A percentile compares a stretch with the other conserved stretches of the same genome.
Conservation (phyloP, 1,140 invertebrate species). For the Eriosoma lanigerum region DNA sequence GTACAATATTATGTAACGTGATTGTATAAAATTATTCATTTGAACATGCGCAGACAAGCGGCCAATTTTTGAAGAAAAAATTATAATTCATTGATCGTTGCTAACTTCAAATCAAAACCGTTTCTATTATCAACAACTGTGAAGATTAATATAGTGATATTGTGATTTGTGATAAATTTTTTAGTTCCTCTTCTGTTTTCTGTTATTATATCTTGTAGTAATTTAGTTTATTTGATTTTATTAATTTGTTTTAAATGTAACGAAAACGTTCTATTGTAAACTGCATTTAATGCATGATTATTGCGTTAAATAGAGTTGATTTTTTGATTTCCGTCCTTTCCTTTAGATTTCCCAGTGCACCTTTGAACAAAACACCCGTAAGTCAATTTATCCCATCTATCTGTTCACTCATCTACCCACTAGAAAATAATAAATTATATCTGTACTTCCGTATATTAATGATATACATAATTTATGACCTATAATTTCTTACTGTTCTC, state of each 20-base stretch:
- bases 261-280: background rate
- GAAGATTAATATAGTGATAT: conserved; percentile 28
- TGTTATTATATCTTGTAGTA: conserved; percentile 36
- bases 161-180: conserved; percentile 12
- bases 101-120: conserved; percentile 37
- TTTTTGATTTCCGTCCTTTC: conserved; percentile 28
- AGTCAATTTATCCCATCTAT: background rate
- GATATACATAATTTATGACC: background rate
- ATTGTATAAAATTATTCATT: background rate
- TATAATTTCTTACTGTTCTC: background rate
- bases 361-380: conserved; percentile 46
- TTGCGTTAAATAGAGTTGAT: background rate
- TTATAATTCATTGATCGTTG: conserved; percentile 40
- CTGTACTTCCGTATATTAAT: background rate
- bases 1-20: no score
- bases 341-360: conserved; percentile 13
- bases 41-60: background rate
- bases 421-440: background rate
- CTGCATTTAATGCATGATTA: background rate
- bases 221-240: background rate
- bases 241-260: conserved; percentile 13
- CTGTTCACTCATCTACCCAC: background rate
- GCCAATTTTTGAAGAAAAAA: background rate
- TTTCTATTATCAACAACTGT: conserved; percentile 24
- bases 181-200: no score